Base-by-base conservation (phyloP, 2,113 vertebrate genomes). In the Channa maculata region DNA sequence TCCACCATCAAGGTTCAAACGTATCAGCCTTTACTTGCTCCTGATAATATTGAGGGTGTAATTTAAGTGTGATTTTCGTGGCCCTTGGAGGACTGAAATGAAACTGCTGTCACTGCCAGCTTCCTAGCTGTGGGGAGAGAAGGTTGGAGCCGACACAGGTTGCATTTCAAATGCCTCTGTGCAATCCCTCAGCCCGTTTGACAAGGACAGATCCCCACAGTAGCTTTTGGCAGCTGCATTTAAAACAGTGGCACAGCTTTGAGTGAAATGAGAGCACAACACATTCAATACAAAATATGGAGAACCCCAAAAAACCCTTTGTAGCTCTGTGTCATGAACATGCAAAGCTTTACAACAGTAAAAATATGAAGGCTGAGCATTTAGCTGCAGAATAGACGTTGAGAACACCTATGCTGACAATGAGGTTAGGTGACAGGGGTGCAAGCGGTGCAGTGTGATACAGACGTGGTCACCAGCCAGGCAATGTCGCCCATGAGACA, bases 391-490 rank as follows among this genome's bases (percentile, higher is more conserved):
- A 89, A 44, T 37, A 45, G 55, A 76, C 15, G 79, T 70, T 67
- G 71, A 81, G 65, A 70, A 15, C 37, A 60, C 69, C 72, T 37
- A 36, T 36, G 49, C 50, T 84, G 82, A 85, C 61, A 84, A 70
- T 80, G 68, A 84, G 80, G 75, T 76, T 63, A 77, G 54, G 84
- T 89, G 87, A 87, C 87, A 87, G 64, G 63, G 79, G 80, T 75
- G 78, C 66, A 75, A 76, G 79, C 44, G 0, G 70, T 63, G 71
- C 75, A 60, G 45, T 43, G 68, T 33, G 36, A 72, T 79, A 70
- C 63, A 63, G 80, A 78, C 64, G 51, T 44, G 64, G 77, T 78
- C 77, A 72, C 59, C 34, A 13, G 64, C 68, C 33, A 86, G 53
- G 57, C 69, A 65, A 65, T 63, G 66, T 48, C 24, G 7, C 75